Conservation (phyloP, 2,113 vertebrate genomes). For the Chitala chitala region DNA sequence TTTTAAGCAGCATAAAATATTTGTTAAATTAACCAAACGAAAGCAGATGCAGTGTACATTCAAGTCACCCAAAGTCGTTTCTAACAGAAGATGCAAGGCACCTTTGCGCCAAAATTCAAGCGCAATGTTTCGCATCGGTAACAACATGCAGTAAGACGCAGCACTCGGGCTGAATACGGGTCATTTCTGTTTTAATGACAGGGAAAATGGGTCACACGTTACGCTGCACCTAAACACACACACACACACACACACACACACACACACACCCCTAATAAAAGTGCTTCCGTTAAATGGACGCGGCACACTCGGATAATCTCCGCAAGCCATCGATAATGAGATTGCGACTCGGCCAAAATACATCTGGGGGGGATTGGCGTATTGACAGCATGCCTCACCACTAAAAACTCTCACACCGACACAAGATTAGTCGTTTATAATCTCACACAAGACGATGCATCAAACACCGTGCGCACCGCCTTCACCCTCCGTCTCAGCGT, state of each 20-base stretch:
- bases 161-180: conserved; percentile 31
- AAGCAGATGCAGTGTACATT: no score
- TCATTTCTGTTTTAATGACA: conserved; percentile 29
- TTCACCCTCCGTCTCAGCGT: conserved; percentile 33
- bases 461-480: background rate
- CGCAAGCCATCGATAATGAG: conserved; percentile 40
- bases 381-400: background rate
- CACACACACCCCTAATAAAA: background rate
- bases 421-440: background rate
- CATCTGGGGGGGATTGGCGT: no score
- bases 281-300: no score
- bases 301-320: conserved; percentile 23
- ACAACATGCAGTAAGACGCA: background rate
- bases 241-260: background rate
- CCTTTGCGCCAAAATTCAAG: no score
- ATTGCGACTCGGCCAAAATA: conserved; percentile 18
- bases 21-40: no score
- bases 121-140: background rate
- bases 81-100: no score
- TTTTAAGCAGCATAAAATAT: no score
- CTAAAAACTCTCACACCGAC: background rate
- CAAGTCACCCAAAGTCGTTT: no score
- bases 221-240: background rate
- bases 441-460: background rate
- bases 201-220: conserved; percentile 33